Base-by-base conservation (phyloP, 2,113 vertebrate species). In the Oreocharis arfaki region DNA sequence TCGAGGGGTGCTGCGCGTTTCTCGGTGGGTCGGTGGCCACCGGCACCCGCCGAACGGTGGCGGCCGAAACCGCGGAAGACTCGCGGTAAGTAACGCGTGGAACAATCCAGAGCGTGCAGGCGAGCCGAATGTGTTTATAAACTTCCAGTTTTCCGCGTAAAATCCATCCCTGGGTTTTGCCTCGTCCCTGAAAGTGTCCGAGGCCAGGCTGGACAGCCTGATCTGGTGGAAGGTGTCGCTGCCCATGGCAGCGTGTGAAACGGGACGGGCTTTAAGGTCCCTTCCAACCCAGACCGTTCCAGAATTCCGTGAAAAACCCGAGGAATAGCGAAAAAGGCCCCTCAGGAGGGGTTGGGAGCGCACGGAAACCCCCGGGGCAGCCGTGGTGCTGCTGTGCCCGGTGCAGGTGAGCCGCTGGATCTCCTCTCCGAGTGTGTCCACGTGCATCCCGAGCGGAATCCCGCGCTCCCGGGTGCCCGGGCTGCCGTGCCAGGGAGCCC, bases 391-490 rank as follows among this genome's bases (percentile, higher is more conserved):
- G 69, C 69, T 10, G 0, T 41, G n/a, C 30, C 50, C 20, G 20
- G 35, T 13, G 63, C 55, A 6, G 84, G 39, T 46, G 84, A 59
- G 68, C 22, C 4, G 15, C n/a, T 24, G 65, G 39, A 18, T 49
- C 28, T 13, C 18, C 7, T 5, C 74, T 27, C 44, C 6, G 11
- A 4, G 11, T 0, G 16, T 3, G 4, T 1, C 39, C 56, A 4
- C 77, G 69, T 5, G 47, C 22, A 9, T 44, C 56, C 67, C 3
- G 57, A 13, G 69, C 15, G 12, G 41, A 23, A 69, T 27, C 60
- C 65, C 11, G 56, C 3, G 2, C 50, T n/a, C 50, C 21, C 16
- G 0, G 30, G 6, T 42, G 44, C 9, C 46, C 33, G 50, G 41
- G 50, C 33, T 32, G 63, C 42, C 41, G 17, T 33, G 53, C 11